Base-by-base conservation (phyloP, 1,140 invertebrate species). In the Tyrophagus putrescentiae region DNA sequence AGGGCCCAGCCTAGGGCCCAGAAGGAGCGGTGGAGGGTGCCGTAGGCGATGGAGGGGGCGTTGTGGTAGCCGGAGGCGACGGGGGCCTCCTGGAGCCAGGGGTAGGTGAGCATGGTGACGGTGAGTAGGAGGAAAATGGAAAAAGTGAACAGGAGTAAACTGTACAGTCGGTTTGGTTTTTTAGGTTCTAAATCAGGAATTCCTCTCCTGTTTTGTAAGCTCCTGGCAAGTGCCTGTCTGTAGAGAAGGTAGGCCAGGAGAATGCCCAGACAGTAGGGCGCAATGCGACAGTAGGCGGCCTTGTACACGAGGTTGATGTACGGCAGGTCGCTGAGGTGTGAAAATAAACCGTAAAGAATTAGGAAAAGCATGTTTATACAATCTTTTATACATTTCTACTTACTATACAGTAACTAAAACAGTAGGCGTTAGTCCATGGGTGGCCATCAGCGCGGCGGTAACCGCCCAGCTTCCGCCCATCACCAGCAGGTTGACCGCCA, bases 1-100 rank as follows among this genome's bases (percentile, higher is more conserved):
- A 66, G 65, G 18, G 61, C 64, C 25, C 68, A 27, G 34, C 66
- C 68, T 9, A 69, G 32, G 27, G 64, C 63, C 69, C 69, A 70
- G 7, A 65, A 54, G 1, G 64, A 64, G 33, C 68, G 32, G 23
- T 62, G 61, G 9, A 57, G 18, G n/a, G 41, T 21, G n/a, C 57
- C 57, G 27, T 59, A 59, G 18, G 50, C 9, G n/a, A 59, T 29
- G 1, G 56, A 61, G 11, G 1, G 4, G 6, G 32, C 28, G 28
- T 56, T 61, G 9, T 13, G 5, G 34, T 41, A 44, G 45, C 23
- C 59, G n/a, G n/a, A n/a, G n/a, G n/a, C n/a, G n/a, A n/a, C n/a
- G n/a, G n/a, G n/a, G 2, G 31, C 44, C 27, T 58, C 62, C 11
- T 60, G n/a, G 21, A 62, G 42, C 62, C 62, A 63, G 11, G 33